phyloP scores from a whole-genome alignment of 2,113 vertebrate species.

The Varanus salvator region DNA sequence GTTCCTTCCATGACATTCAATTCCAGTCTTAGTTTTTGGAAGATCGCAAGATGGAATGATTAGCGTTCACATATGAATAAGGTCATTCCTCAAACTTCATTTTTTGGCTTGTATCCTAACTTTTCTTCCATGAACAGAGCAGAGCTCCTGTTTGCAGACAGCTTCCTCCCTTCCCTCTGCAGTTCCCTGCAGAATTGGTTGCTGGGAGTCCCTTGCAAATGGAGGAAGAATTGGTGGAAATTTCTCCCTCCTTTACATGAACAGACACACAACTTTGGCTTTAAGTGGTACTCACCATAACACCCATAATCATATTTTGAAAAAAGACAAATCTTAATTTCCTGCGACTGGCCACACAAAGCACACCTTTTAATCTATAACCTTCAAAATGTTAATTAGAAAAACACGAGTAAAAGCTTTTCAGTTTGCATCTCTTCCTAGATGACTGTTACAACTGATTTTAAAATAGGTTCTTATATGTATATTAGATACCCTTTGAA shows the following conservation, averaged over 20 bases:
- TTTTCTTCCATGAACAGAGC: background rate
- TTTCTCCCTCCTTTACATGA: background rate
- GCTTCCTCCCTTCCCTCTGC: background rate
- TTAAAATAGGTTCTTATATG: constrained; percentile 71
- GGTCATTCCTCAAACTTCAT: background rate
- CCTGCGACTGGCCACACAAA: background rate
- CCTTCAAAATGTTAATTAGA: constrained; percentile 49
- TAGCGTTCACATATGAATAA: background rate
- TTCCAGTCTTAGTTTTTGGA: background rate
- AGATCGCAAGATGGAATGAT: background rate
- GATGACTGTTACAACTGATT: constrained; percentile 63
- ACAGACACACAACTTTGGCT: background rate
- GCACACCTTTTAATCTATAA: constrained; percentile 38
- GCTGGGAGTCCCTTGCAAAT: background rate
- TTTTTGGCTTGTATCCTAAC: background rate
- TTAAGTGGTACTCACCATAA: background rate
- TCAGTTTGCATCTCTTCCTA: constrained; percentile 56
- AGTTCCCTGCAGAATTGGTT: background rate
- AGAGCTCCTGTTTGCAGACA: background rate
- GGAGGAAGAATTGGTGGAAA: background rate
- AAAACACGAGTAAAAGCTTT: constrained; percentile 5
- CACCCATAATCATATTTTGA: background rate
- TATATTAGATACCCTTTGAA: constrained; percentile 79
- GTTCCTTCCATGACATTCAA: background rate
- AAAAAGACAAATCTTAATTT: constrained; percentile 41